These are phyloP conservation scores for Lonchura striata DNA, from an alignment of 2,113 vertebrate genomes.

Conservation along the genomic window DNA sequence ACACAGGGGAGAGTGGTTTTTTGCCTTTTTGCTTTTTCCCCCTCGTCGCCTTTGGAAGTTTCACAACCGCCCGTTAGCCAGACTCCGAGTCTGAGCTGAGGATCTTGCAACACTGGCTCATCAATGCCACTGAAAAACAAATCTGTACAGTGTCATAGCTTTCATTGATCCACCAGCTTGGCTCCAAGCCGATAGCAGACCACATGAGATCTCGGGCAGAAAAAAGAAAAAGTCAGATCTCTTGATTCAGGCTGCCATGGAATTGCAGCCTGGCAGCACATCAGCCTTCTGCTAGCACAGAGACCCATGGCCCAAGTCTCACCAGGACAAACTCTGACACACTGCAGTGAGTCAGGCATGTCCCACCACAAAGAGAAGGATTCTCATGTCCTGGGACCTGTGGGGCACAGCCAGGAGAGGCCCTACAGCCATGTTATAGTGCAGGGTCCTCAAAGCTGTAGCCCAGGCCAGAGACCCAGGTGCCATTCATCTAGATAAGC, in stretches of 20 bases:
- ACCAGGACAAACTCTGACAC: background rate
- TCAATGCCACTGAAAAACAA: slow-evolving; percentile 53
- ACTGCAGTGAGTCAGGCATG: background rate
- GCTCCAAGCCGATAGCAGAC: background rate
- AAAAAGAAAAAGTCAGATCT: background rate
- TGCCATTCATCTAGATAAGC: background rate
- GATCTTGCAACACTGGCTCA: slow-evolving; percentile 57
- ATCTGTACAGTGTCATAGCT: slow-evolving; percentile 1
- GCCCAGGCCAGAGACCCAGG: background rate
- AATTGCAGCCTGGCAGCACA: background rate
- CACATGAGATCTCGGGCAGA: background rate
- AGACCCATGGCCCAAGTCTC: background rate
- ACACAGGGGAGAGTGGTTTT: slow-evolving; percentile 29
- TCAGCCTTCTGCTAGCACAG: background rate
- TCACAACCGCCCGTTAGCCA: slow-evolving; percentile 44
- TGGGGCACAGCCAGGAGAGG: background rate
- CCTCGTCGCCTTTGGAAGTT: slow-evolving; percentile 46
- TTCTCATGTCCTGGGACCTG: background rate
- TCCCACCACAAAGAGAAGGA: background rate
- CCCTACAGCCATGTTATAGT: background rate
- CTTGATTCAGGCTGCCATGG: background rate
- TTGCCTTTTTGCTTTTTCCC: background rate
- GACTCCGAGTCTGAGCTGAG: slow-evolving; percentile 27
- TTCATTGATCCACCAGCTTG: slow-evolving; percentile 10
- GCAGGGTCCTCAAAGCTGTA: background rate